Percentiles rank a stretch among this genome's conserved stretches.
Evolutionary conservation across 2,113 vertebrate species (phyloP).

Genomic region (Callithrix jacchus): DNA sequence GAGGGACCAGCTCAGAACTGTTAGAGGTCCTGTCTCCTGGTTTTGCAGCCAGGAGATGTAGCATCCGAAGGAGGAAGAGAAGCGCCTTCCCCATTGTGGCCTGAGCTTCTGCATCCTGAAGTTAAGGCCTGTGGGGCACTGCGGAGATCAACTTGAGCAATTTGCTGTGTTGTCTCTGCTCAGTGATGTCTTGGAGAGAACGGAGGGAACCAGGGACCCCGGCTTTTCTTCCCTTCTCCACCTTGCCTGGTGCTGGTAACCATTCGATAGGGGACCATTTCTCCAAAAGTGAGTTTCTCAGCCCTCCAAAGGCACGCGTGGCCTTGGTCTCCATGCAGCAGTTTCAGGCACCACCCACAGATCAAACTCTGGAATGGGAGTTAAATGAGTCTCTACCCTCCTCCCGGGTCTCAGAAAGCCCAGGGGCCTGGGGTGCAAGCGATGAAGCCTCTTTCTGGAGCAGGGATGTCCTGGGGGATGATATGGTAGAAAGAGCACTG

Average conservation of each 20-base stretch:
- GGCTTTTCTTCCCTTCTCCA: not conserved
- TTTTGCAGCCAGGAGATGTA: not conserved
- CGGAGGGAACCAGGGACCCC: not conserved
- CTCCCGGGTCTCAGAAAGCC: not conserved
- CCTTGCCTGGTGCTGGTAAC: not conserved
- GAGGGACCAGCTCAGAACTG: not conserved
- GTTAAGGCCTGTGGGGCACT: not conserved
- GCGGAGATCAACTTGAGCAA: not conserved
- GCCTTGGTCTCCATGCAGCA: not conserved
- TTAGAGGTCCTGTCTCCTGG: not conserved
- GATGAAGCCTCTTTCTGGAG: not conserved
- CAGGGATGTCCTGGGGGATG: not conserved
- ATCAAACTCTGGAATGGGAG: not conserved
- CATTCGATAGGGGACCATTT: not conserved
- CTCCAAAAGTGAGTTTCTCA: not conserved
- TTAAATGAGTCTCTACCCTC: not conserved
- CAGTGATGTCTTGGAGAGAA: not conserved
- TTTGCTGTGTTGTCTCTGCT: not conserved
- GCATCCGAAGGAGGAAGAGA: not conserved
- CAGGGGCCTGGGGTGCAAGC: rapidly evolving
- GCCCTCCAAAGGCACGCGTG: not conserved
- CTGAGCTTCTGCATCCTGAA: not conserved
- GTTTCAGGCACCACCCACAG: not conserved
- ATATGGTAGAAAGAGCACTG: not conserved
- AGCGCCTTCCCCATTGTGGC: not conserved